phyloP scores from a whole-genome alignment of 2,888 invertebrate species.

The Lordiphosa andalusiaca region DNA sequence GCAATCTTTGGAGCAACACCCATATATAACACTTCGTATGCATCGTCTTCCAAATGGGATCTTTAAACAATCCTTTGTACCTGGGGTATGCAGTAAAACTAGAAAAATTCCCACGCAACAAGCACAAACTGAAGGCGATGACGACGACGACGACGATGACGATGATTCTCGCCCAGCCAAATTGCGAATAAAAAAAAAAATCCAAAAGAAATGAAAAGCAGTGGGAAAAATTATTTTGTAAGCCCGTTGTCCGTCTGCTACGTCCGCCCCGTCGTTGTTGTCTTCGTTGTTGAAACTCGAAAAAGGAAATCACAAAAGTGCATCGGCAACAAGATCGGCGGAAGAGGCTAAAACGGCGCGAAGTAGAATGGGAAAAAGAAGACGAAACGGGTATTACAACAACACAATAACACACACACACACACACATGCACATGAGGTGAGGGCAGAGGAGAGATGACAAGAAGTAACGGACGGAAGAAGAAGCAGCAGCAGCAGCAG shows the following conservation, averaged over 20 bases:
- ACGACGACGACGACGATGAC: no score
- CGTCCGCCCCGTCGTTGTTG: conserved; percentile 14
- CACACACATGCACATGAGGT: conserved; percentile 35
- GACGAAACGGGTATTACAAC: conserved; percentile 73
- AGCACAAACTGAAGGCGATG: conserved; percentile 31
- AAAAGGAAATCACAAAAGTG: conserved; percentile 76
- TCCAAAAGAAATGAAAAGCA: conserved; percentile 61
- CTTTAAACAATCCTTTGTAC: conserved; percentile 26
- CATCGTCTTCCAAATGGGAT: neutral
- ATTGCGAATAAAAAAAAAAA: conserved; percentile 39
- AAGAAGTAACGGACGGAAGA: conserved; percentile 70
- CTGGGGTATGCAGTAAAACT: conserved; percentile 13
- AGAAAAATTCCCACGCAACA: conserved; percentile 40
- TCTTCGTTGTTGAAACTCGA: conserved; percentile 51
- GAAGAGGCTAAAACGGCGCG: conserved; percentile 68
- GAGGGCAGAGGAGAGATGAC: conserved; percentile 50
- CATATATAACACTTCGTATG: neutral
- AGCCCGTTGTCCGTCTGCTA: conserved; percentile 20
- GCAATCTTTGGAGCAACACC: no score
- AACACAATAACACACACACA: conserved; percentile 34
- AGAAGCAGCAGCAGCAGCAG: conserved; percentile 50
- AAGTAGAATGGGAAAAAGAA: conserved; percentile 67
- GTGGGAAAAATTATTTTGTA: conserved; percentile 59
- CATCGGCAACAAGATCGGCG: conserved; percentile 65
- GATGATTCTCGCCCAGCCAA: no score